Percentiles rank a stretch among this genome's conserved stretches.
Conservation (phyloP, 2,797 vertebrate species). For the Tadarida brasiliensis region DNA sequence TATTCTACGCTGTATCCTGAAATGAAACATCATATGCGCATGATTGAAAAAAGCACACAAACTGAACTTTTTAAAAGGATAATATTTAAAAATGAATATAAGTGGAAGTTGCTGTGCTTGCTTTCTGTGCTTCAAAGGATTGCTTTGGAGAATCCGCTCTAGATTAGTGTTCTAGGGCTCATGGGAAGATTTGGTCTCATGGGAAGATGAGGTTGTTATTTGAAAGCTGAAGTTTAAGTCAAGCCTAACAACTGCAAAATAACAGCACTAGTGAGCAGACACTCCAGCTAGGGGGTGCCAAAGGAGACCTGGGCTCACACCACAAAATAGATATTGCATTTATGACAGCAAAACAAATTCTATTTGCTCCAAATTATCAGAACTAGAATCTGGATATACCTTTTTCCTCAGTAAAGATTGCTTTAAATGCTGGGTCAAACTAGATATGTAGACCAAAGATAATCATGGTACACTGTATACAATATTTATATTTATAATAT, state of each 20-base stretch:
- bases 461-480: background rate
- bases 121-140: too few species aligned
- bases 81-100: background rate
- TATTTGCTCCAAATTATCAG: background rate
- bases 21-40: background rate
- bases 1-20: background rate
- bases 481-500: background rate
- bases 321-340: background rate
- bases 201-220: background rate
- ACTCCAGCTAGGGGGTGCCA: background rate
- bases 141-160: background rate
- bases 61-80: background rate
- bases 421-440: background rate
- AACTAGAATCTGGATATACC: background rate
- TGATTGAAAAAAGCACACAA: background rate
- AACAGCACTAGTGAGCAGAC: background rate
- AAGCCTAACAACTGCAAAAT: background rate
- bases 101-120: background rate
- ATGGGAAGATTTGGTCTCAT: fast-evolving
- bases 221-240: background rate
- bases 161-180: background rate
- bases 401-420: background rate
- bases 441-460: background rate
- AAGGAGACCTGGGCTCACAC: background rate
- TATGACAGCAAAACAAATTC: background rate